Conservation (phyloP, 1,140 invertebrate species). For the Andricus grossulariae region DNA sequence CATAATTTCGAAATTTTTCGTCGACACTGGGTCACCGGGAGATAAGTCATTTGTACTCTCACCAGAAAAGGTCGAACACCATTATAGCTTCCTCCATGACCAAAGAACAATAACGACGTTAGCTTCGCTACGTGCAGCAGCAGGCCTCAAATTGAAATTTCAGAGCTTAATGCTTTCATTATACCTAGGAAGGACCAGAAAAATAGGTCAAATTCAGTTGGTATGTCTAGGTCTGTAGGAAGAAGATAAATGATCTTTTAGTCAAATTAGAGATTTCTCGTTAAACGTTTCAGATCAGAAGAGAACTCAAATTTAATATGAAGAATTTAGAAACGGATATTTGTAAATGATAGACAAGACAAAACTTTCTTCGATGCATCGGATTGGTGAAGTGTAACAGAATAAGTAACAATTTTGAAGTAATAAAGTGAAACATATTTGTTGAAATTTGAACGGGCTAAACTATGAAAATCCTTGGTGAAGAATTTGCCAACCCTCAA, state of each 20-base stretch:
- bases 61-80: slow-evolving; percentile 36
- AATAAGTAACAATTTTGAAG: no score
- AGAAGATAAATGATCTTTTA: no score
- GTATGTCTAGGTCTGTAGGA: no score
- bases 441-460: slow-evolving; percentile 46
- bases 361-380: no score
- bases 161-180: no score
- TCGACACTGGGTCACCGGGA: slow-evolving; percentile 33
- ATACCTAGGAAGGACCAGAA: slow-evolving; percentile 17
- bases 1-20: slow-evolving; percentile 35
- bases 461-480: slow-evolving; percentile 47
- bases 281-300: no score
- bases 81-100: slow-evolving; percentile 45
- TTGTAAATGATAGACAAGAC: no score
- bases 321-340: no score
- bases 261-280: no score
- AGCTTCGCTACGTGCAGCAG: slow-evolving; percentile 44
- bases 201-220: slow-evolving; percentile 32
- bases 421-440: slow-evolving; percentile 41
- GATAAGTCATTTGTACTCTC: slow-evolving; percentile 38
- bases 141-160: background rate
- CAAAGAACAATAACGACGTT: slow-evolving; percentile 54
- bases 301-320: no score
- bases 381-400: no score
- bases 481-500: slow-evolving; percentile 49